These are phyloP conservation scores for Sitodiplosis mosellana DNA, from an alignment of 1,140 invertebrate species.

Conservation along the genomic window DNA sequence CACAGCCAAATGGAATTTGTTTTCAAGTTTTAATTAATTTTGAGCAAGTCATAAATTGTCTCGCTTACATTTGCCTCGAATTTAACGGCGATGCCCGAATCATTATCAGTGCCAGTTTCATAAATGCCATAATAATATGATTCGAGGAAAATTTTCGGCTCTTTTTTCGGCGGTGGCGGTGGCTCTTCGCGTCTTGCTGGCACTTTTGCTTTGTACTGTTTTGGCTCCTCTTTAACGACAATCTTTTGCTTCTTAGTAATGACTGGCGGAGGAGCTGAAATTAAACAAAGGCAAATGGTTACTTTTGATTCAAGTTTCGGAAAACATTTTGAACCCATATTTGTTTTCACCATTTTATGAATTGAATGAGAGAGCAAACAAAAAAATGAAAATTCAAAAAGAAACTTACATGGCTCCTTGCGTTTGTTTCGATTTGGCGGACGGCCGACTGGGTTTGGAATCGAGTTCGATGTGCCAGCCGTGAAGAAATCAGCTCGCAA, in stretches of 20 bases:
- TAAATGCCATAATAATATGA: not conserved
- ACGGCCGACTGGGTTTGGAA: constrained; percentile 8
- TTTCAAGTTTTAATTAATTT: not conserved
- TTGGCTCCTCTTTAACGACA: not conserved
- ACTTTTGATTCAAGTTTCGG: too few relatives aligned
- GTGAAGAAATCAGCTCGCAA: constrained; percentile 13
- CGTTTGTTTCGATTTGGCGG: constrained; percentile 5
- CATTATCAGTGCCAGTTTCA: constrained; percentile 2
- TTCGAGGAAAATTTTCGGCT: constrained; percentile 4
- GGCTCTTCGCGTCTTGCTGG: constrained; percentile 4
- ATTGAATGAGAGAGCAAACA: too few relatives aligned
- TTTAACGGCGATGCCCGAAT: constrained; percentile 13
- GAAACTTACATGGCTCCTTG: not conserved
- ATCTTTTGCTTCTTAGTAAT: not conserved
- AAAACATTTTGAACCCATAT: too few relatives aligned
- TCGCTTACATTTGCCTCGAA: constrained; percentile 3
- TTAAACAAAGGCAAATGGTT: not conserved
- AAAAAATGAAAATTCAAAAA: not conserved
- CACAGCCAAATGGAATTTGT: too few relatives aligned
- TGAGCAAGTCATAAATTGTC: not conserved
- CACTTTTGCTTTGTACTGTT: not conserved
- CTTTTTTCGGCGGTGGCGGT: constrained; percentile 10
- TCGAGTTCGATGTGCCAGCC: constrained; percentile 10
- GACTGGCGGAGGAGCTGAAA: not conserved
- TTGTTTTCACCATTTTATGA: too few relatives aligned